phyloP scores from a whole-genome alignment of 2,113 vertebrate species.

The Tenebrosternarchus preto region DNA sequence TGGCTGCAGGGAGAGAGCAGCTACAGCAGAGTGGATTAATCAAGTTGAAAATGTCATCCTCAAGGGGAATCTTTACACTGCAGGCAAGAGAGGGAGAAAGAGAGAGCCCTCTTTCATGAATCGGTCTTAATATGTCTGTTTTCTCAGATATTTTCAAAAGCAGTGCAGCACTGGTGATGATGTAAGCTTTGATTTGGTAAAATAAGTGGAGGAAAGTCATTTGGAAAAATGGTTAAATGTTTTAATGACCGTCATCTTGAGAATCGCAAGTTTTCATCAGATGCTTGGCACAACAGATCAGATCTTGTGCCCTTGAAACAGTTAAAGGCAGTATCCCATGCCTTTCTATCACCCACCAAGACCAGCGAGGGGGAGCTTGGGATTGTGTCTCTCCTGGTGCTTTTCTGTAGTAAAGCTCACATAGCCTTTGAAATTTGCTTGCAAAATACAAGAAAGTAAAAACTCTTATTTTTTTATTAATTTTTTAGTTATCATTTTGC shows the following conservation, averaged over 20 bases:
- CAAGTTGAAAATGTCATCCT: conserved; percentile 61
- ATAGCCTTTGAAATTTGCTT: no score
- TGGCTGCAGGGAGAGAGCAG: conserved; percentile 10
- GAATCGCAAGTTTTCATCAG: not conserved
- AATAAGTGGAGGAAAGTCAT: not conserved
- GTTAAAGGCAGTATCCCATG: no score
- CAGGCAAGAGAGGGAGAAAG: not conserved
- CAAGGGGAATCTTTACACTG: conserved; percentile 57
- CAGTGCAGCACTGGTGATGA: no score
- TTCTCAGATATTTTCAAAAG: no score
- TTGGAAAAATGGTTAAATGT: not conserved
- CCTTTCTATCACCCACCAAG: no score
- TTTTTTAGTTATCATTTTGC: no score
- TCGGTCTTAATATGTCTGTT: not conserved
- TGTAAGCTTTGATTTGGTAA: not conserved
- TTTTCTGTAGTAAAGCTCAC: no score
- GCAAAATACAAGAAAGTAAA: no score
- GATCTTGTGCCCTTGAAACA: not conserved
- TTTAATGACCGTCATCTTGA: not conserved
- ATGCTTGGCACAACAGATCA: not conserved
- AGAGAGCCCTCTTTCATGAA: not conserved
- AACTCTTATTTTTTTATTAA: no score
- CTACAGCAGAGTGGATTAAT: conserved; percentile 63
- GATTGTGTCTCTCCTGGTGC: no score
- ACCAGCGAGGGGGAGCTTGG: no score